Evolutionary conservation across 2,888 invertebrate genomes (phyloP).

Genomic region (Hemithea aestivaria): DNA sequence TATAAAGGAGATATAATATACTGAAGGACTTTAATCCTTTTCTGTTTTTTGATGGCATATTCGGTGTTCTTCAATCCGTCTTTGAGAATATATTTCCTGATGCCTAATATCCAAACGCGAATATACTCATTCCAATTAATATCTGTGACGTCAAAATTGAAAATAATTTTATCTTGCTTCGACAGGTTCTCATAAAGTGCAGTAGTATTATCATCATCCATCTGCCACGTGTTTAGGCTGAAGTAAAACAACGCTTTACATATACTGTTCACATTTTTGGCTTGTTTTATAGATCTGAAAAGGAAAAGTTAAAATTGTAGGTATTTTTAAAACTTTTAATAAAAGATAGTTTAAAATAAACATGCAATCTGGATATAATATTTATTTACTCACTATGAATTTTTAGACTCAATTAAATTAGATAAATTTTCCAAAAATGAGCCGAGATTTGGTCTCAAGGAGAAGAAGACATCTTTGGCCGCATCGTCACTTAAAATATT

Average conservation of each 20-base stretch:
- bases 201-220: slow-evolving; percentile 11
- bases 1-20: too few relatives aligned
- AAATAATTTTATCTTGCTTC: slow-evolving; percentile 19
- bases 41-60: slow-evolving; percentile 2
- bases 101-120: slow-evolving; percentile 6
- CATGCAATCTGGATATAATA: too few relatives aligned
- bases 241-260: slow-evolving; percentile 8
- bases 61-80: slow-evolving; percentile 13
- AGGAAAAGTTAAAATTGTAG: too few relatives aligned
- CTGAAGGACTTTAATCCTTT: not conserved
- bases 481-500: too few relatives aligned
- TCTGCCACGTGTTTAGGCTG: slow-evolving; percentile 5
- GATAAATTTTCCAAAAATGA: too few relatives aligned
- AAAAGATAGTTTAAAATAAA: too few relatives aligned
- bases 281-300: too few relatives aligned
- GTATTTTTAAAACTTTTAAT: too few relatives aligned
- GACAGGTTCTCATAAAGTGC: slow-evolving; percentile 13
- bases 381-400: too few relatives aligned
- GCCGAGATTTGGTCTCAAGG: too few relatives aligned
- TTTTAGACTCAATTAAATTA: too few relatives aligned
- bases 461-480: too few relatives aligned
- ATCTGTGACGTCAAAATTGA: slow-evolving; percentile 19
- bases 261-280: slow-evolving; percentile 14
- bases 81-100: slow-evolving; percentile 18
- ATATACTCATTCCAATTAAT: slow-evolving; percentile 17